A percentile compares a stretch with the other conserved stretches of the same genome.
Conservation (phyloP, 2,113 vertebrate species). For the Lonchura striata region DNA sequence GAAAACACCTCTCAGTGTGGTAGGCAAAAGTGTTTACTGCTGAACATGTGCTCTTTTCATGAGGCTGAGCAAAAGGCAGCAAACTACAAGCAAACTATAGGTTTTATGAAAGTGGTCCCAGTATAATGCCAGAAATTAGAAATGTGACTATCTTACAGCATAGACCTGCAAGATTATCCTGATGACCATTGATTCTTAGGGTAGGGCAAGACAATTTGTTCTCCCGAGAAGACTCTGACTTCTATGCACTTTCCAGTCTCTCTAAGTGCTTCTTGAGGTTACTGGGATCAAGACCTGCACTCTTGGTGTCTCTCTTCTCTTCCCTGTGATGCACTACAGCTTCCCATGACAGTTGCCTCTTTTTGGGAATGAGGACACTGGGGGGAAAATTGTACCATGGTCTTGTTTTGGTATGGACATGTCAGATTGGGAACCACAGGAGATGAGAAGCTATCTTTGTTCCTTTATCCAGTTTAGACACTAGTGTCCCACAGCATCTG, state of each 20-base stretch:
- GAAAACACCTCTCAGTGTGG: not conserved
- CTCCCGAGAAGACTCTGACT: not conserved
- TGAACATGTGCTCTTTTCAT: not conserved
- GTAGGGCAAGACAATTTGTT: not conserved
- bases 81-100: not conserved
- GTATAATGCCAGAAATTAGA: not conserved
- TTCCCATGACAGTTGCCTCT: not conserved
- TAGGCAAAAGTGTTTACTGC: not conserved
- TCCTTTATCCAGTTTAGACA: not conserved
- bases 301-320: not conserved
- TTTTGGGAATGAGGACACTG: not conserved
- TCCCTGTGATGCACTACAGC: rapidly evolving
- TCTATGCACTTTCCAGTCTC: not conserved
- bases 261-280: not conserved
- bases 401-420: not conserved
- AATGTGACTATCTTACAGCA: not conserved
- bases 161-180: not conserved
- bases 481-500: not conserved
- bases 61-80: not conserved
- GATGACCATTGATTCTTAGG: not conserved
- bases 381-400: not conserved
- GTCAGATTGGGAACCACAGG: not conserved
- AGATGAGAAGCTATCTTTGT: not conserved
- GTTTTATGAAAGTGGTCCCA: not conserved
- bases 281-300: rapidly evolving